Conservation (phyloP, 2,888 invertebrate genomes). For the Tipula vernalis region DNA sequence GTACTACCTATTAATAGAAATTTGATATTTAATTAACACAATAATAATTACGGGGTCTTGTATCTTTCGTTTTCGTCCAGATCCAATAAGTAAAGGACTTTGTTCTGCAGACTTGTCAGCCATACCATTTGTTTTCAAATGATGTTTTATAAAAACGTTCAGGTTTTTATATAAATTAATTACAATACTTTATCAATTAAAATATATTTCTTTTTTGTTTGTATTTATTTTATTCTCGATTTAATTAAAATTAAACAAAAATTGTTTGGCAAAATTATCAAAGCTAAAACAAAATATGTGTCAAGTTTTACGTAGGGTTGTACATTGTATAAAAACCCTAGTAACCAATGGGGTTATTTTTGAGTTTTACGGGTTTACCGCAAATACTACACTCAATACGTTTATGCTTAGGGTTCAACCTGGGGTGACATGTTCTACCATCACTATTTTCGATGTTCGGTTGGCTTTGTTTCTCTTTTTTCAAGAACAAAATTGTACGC, state of each 20-base stretch:
- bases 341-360: no score
- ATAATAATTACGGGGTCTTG: constrained; percentile 50
- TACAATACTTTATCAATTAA: background rate
- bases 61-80: constrained; percentile 52
- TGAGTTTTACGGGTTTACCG: no score
- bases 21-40: constrained; percentile 7
- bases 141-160: background rate
- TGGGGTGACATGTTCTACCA: no score
- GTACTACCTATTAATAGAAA: constrained; percentile 14
- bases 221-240: background rate
- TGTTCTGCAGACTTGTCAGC: constrained; percentile 48
- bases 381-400: no score
- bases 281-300: background rate
- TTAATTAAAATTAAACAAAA: background rate
- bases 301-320: background rate
- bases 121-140: constrained; percentile 42
- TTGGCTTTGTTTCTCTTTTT: no score
- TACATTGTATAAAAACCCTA: background rate
- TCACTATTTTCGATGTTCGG: no score
- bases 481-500: no score
- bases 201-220: background rate
- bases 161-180: background rate
- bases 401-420: no score
- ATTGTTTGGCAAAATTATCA: no score
- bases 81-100: constrained; percentile 29